A percentile compares a stretch with the other conserved stretches of the same genome.
These are phyloP conservation scores for Epicauta chinensis DNA, from an alignment of 1,140 invertebrate genomes.

Conservation along the genomic window DNA sequence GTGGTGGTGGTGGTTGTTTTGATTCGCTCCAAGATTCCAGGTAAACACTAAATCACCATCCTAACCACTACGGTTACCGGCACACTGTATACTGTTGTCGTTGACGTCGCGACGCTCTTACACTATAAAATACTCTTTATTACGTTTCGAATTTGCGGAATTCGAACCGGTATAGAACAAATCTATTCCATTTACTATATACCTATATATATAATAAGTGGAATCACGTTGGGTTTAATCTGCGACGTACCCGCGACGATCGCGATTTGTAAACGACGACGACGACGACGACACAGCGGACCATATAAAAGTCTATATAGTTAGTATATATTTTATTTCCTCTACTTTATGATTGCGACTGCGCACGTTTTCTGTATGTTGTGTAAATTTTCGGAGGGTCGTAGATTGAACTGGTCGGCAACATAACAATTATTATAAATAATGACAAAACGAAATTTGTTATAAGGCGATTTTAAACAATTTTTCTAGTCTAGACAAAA, in stretches of 20 bases:
- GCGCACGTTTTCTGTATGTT: not conserved
- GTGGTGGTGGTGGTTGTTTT: no score
- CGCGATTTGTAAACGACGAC: conserved; percentile 5
- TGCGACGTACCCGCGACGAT: conserved; percentile 9
- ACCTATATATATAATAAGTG: no score
- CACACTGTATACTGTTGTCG: not conserved
- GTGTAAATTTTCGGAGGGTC: no score
- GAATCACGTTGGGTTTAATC: conserved; percentile 7
- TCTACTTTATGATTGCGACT: conserved; percentile 4
- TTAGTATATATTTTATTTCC: conserved; percentile 3
- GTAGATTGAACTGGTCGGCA: no score
- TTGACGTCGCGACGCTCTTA: conserved; percentile 3
- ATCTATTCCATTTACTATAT: no score
- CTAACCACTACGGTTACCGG: conserved; percentile 6
- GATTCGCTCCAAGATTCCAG: not conserved
- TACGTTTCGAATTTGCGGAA: no score
- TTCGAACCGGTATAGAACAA: no score
- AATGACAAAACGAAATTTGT: no score
- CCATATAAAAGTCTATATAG: conserved; percentile 6
- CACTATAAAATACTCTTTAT: no score
- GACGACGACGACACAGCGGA: conserved; percentile 13
- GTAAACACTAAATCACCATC: not conserved
- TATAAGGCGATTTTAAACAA: no score
- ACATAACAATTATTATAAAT: no score
- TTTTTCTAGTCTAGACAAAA: no score